Base-by-base conservation (phyloP, 2,888 invertebrate genomes). In the Pseudococcus longispinus region DNA sequence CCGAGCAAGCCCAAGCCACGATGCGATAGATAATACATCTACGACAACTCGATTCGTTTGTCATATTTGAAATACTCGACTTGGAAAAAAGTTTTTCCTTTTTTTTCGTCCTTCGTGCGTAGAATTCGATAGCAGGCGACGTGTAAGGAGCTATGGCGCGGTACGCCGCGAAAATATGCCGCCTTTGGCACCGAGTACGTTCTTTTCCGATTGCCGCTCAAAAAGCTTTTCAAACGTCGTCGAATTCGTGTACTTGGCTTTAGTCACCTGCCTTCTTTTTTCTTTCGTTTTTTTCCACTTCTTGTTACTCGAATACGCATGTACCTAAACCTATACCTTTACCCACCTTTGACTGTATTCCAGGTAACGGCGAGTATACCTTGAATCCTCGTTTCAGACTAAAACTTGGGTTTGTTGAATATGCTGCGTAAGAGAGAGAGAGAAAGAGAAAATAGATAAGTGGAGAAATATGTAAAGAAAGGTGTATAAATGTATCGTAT, bases 11-110 rank as follows among this genome's bases (percentile, higher is more conserved):
- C 4, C 60, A 20, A 60, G 29, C 15, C n/a, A n/a, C 51, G 51
- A 51, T 15, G 51, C 51, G 51, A 51, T 51, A 51, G 23, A 65
- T 65, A 65, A 65, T 65, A 65, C 65, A 65, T 65, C 65, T 65
- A 65, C 65, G 65, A 65, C 65, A 65, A 65, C 65, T 65, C 65
- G 65, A 65, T 65, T 65, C 65, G 65, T 65, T 65, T 65, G 65
- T 65, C 65, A 65, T 65, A 65, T 65, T 65, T 65, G 65, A 65
- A 65, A 65, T 65, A 65, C 65, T 65, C 65, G 65, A 65, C 26
- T 65, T 65, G 65, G 65, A 65, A 65, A 65, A 65, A 65, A 65
- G 65, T 65, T 65, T 65, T 65, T 15, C 4, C 26, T 26, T 65
- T 65, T 65, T 65, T 65, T 65, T 65, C 65, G 18, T n/a, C 51